A percentile compares a stretch with the other conserved stretches of the same genome.
Evolutionary conservation across 1,140 invertebrate genomes (phyloP).

Genomic region (Phymorhynchus buccinoides): DNA sequence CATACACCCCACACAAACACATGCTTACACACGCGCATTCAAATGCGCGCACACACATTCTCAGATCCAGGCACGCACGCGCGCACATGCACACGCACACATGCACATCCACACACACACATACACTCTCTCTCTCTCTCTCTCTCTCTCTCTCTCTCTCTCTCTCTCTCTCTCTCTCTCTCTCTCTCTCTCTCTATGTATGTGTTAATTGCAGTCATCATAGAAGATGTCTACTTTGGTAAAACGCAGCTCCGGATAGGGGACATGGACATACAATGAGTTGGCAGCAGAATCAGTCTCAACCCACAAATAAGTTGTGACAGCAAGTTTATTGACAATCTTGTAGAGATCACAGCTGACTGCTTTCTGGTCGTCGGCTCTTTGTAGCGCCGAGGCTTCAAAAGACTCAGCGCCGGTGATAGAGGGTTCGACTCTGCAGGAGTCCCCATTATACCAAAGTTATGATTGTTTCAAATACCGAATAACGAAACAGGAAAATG

Average conservation of each 20-base stretch:
- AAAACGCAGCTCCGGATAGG: not conserved
- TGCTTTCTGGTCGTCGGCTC: not conserved
- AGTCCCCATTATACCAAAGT: not conserved
- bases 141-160: not conserved
- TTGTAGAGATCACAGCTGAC: conserved; percentile 2
- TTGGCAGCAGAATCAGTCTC: conserved; percentile 2
- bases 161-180: not conserved
- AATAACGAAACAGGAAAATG: not conserved
- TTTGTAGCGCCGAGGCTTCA: not conserved
- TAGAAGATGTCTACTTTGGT: not conserved
- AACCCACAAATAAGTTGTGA: not conserved
- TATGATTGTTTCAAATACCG: not conserved
- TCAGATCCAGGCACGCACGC: no score
- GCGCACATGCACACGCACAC: no score
- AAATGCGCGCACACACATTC: no score
- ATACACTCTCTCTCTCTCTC: not conserved
- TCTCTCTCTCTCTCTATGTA: not conserved
- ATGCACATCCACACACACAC: no score
- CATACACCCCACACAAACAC: no score
- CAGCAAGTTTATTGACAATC: not conserved
- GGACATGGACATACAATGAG: not conserved
- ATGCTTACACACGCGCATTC: no score
- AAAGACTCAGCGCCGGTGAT: not conserved
- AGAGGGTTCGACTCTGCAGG: not conserved
- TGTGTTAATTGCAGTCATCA: no score